A percentile compares a stretch with the other conserved stretches of the same genome.
Conservation (phyloP, 2,797 vertebrate genomes). For the Lepidocolaptes lacrymiger region DNA sequence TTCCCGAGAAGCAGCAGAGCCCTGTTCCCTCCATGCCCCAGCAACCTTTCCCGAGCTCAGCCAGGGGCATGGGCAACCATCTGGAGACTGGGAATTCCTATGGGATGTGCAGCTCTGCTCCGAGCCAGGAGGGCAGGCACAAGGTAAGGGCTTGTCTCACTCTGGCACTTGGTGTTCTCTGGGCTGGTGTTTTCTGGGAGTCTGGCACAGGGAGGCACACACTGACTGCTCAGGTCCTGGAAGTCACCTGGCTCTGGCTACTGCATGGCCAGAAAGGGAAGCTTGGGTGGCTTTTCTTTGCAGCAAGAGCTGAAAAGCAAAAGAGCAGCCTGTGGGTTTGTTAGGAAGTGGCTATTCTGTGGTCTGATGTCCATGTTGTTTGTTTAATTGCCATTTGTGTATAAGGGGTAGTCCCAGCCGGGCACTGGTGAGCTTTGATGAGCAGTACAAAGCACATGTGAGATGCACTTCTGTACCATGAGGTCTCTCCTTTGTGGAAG, state of each 20-base stretch:
- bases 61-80: fast-evolving
- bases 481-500: neutral
- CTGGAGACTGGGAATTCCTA: neutral
- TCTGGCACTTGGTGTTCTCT: neutral
- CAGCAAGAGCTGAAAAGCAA: neutral
- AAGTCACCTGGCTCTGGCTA: neutral
- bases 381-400: neutral
- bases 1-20: neutral
- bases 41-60: neutral
- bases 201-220: neutral
- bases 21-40: neutral
- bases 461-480: neutral
- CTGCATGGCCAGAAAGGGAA: neutral
- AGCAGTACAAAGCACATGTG: neutral
- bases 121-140: neutral
- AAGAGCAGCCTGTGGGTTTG: neutral
- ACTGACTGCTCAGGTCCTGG: neutral
- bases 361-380: neutral
- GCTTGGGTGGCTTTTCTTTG: neutral
- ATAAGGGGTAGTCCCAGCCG: neutral
- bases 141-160: neutral
- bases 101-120: fast-evolving
- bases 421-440: neutral
- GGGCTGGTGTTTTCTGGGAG: neutral
- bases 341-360: neutral